Evolutionary conservation across 1,140 invertebrate genomes (phyloP), one percentile per base, ranked within the genome.

Genomic region (Andrena cerasifolii): DNA sequence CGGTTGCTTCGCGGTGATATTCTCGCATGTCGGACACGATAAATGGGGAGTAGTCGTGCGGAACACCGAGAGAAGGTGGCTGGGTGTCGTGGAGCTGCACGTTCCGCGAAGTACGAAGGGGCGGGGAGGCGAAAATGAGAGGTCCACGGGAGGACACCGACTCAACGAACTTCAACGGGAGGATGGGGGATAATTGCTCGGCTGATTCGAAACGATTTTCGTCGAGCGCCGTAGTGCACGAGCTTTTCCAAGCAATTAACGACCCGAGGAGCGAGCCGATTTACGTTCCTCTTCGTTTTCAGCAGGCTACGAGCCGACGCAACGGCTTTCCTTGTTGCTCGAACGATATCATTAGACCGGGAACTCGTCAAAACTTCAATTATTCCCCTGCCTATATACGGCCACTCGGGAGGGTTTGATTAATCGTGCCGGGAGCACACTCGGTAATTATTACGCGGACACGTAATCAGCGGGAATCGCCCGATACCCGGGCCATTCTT

Each of bases 291-390:
- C 49, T 66, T 67, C 61, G 59, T 3, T 10, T 65, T 61, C 40
- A 76, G 71, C 51, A 47, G 61, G 51, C 26, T n/a, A n/a, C 49
- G 58, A 43, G 49, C 16, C 31, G 18, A 12, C 18, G 66, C 65
- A 24, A 58, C 40, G 31, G 18, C 49, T 24, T 68, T 68, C 40
- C 56, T 82, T 70, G 79, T 82, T 79, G 62, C 80, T 47, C 47
- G 58, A 63, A 83, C 71, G 80, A 76, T 76, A 80, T 84, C 80
- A 67, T 83, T 79, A 76, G 61, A 71, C 61, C 21, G 75, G 45
- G 76, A 83, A 82, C 59, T 71, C 70, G 82, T 83, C 71, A 63
- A 84, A 83, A 73, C 61, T 83, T 84, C 61, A 65, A 80, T 77
- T 83, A 80, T 77, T 73, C 70, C 65, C 40, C 24, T 49, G 56